A percentile compares a stretch with the other conserved stretches of the same genome.
Evolutionary conservation across 2,888 invertebrate species (phyloP).

Genomic region (Hybos culiciformis): DNA sequence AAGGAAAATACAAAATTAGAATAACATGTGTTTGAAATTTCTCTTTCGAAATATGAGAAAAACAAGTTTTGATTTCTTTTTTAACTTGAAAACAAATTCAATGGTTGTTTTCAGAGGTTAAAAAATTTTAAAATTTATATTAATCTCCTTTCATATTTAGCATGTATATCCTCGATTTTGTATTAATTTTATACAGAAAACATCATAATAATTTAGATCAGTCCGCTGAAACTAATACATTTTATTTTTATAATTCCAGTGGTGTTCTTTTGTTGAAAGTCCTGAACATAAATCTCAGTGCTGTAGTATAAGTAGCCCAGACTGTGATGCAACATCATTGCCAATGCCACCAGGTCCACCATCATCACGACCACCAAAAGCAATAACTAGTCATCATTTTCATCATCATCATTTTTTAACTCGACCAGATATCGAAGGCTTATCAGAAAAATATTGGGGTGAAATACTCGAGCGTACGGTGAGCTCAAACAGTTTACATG

Average conservation of each 20-base stretch:
- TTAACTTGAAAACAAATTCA: no score
- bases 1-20: no score
- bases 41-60: no score
- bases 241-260: constrained; percentile 24
- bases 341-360: constrained; percentile 35
- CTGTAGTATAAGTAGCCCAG: constrained; percentile 29
- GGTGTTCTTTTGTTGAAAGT: constrained; percentile 30
- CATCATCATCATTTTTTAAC: constrained; percentile 15
- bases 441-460: constrained; percentile 60
- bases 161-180: no score
- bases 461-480: constrained; percentile 67
- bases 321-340: constrained; percentile 34
- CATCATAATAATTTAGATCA: no score
- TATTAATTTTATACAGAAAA: no score
- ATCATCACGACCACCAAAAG: constrained; percentile 28
- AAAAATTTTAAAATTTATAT: no score
- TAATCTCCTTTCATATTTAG: no score
- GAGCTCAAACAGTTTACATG: constrained; percentile 60
- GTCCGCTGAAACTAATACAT: no score
- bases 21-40: no score
- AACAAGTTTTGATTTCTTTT: no score
- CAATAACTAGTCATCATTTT: constrained; percentile 15
- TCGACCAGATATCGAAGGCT: constrained; percentile 47
- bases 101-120: no score
- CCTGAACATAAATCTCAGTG: constrained; percentile 34